A percentile compares a stretch with the other conserved stretches of the same genome.
Conservation (phyloP, 2,113 vertebrate species). For the Pampusana beccarii region DNA sequence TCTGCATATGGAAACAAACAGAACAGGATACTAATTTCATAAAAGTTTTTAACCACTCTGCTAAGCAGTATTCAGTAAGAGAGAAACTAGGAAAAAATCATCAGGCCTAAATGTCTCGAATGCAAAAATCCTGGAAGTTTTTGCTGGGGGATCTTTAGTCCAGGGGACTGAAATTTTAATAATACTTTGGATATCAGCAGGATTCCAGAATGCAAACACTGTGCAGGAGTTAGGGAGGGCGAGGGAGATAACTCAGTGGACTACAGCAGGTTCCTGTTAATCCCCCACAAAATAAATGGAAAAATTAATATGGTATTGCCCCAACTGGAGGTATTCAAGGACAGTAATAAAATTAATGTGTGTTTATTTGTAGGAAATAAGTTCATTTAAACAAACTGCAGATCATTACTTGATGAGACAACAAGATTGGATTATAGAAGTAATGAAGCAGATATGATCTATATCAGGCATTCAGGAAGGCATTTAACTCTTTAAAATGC, state of each 20-base stretch:
- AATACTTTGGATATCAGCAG: background rate
- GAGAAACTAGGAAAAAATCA: background rate
- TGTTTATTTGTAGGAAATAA: background rate
- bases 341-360: background rate
- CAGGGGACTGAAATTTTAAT: background rate
- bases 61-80: background rate
- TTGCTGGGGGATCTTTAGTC: background rate
- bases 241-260: background rate
- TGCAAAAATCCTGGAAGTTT: background rate
- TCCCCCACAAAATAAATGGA: background rate
- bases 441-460: background rate
- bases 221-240: background rate
- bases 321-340: background rate
- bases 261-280: background rate
- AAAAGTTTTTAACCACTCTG: background rate
- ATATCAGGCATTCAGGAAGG: background rate
- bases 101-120: background rate
- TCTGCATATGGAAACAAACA: background rate
- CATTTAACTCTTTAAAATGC: background rate
- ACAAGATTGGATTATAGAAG: background rate
- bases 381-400: background rate
- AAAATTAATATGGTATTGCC: background rate
- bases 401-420: background rate
- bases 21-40: accelerated
- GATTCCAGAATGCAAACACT: background rate